Evolutionary conservation across 2,797 vertebrate species (phyloP), one percentile per base, ranked within the genome.

Genomic region (Apogon hyalosoma): DNA sequence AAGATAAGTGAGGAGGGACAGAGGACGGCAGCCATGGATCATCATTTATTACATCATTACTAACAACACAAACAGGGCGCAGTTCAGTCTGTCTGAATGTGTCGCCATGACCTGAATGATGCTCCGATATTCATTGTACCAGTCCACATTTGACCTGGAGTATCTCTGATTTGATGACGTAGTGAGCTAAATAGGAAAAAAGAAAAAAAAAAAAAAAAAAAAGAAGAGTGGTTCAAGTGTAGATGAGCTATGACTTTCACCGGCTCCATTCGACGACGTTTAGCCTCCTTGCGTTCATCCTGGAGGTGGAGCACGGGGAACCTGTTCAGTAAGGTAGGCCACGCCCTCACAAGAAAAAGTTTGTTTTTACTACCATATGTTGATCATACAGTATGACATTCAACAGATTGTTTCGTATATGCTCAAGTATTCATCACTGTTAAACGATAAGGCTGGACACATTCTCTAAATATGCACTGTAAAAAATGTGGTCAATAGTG

Each of bases 221-320:
- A 12, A 56, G 53, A 18, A 18, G 14, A 19, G 54, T 16, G 8
- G 14, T 52, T 52, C 7, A 15, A 10, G 43, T 2, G 15, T 6
- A 6, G 19, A 56, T 1, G 2, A 36, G 39, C 18, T 14, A 91
- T 91, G 88, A 39, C 76, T 28, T 52, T 83, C 7, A 41, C 65
- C 8, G 31, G 40, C 40, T 74, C 55, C 31, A 49, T 89, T 11
- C 70, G 18, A 41, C 77, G 69, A 63, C 74, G 13, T 7, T 77
- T 89, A 0, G 39, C 63, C 15, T 53, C 72, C 28, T 38, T 87
- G 67, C 62, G 71, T 15, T 69, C 77, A 11, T 68, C 79, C 15
- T 80, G 85, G 80, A 87, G 86, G 73, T 86, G 87, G 82, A 89
- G 88, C 65, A 59, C 81, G 11, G 85, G 75, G 53, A 16, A 81